Conservation (phyloP, 2,113 vertebrate species). For the Equus przewalskii region DNA sequence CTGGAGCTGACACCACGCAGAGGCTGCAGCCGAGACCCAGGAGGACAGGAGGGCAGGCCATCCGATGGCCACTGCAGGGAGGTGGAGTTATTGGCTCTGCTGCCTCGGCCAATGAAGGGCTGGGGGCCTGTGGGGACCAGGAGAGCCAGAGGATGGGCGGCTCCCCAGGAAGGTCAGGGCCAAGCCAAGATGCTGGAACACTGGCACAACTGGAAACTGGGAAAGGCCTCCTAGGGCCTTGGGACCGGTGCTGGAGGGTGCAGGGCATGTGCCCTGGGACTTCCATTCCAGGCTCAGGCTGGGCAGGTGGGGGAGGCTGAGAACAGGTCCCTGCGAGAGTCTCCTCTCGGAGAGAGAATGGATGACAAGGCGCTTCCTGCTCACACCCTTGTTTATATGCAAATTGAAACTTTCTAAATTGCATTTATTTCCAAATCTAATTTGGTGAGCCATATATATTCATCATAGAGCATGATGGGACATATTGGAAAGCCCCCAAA, state of each 20-base stretch:
- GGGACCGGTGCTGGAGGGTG: fast-evolving
- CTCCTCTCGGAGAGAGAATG: too few species aligned
- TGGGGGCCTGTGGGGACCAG: fast-evolving
- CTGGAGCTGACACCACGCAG: fast-evolving
- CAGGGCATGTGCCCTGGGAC: neutral
- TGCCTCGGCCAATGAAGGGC: fast-evolving
- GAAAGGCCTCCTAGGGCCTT: fast-evolving
- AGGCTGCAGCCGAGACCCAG: neutral
- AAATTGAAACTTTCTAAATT: neutral
- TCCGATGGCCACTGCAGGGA: neutral
- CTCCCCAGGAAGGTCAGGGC: too few species aligned
- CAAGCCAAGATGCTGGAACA: fast-evolving
- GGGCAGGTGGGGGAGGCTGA: neutral
- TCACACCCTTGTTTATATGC: neutral
- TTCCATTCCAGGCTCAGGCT: fast-evolving
- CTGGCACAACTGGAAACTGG: fast-evolving
- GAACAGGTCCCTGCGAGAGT: neutral
- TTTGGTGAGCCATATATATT: fast-evolving
- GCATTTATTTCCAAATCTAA: neutral
- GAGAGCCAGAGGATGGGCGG: neutral
- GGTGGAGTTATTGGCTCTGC: fast-evolving
- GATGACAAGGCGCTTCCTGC: too few species aligned
- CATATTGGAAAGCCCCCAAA: neutral
- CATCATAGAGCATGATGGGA: neutral
- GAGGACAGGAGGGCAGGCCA: fast-evolving